Conservation (phyloP, 1,140 invertebrate genomes). For the Neodiprion pinetum region DNA sequence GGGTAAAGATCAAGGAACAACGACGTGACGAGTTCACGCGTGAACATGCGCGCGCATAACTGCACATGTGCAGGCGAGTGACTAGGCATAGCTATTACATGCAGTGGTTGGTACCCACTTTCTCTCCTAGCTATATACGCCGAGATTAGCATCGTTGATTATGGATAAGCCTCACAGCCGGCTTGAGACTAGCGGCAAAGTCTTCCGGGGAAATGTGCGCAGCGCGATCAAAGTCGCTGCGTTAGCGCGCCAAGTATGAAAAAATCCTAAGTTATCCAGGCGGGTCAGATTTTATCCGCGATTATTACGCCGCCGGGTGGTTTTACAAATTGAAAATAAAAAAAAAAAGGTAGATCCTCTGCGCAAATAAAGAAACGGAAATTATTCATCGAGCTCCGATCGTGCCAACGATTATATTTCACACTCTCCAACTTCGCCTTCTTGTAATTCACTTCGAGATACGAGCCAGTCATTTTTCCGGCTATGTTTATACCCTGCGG, state of each 20-base stretch:
- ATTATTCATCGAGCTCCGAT: too few species aligned
- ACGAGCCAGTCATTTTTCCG: too few species aligned
- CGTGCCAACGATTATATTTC: too few species aligned
- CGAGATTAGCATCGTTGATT: constrained; percentile 46
- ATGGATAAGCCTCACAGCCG: constrained; percentile 32
- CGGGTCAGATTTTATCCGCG: too few species aligned
- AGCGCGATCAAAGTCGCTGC: not conserved
- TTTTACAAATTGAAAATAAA: too few species aligned
- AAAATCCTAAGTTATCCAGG: constrained; percentile 17
- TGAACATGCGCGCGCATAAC: constrained; percentile 19
- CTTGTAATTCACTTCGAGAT: too few species aligned
- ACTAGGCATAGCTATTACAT: too few species aligned
- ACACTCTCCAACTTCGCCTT: too few species aligned
- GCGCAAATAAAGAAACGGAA: too few species aligned
- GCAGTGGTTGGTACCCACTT: not conserved
- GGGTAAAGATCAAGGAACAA: not conserved
- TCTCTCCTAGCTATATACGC: not conserved
- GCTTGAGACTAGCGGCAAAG: not conserved
- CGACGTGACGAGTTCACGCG: not conserved
- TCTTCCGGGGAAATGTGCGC: constrained; percentile 42
- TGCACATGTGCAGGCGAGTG: constrained; percentile 8
- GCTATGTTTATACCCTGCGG: too few species aligned
- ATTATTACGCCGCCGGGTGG: too few species aligned
- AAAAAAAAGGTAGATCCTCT: too few species aligned
- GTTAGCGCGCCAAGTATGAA: constrained; percentile 11